These are phyloP conservation scores for Pycnonotus jocosus DNA, from an alignment of 2,113 vertebrate genomes.

Conservation along the genomic window DNA sequence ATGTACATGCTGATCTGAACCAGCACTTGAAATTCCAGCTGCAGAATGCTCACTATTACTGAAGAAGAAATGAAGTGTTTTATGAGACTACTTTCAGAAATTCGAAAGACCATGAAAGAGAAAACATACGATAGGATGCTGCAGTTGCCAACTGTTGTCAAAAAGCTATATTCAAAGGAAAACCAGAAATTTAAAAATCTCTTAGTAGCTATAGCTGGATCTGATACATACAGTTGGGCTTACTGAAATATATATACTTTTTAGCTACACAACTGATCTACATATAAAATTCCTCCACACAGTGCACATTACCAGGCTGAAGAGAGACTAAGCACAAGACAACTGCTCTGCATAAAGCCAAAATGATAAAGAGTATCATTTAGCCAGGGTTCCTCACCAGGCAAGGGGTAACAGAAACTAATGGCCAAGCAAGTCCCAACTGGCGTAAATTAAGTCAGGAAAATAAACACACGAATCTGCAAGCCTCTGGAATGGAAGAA, in stretches of 20 bases:
- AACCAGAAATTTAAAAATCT: not conserved
- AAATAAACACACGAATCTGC: not conserved
- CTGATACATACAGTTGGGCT: not conserved
- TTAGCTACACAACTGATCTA: not conserved
- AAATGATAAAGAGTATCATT: not conserved
- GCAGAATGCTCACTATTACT: not conserved
- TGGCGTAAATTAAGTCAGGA: not conserved
- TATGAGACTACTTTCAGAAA: not conserved
- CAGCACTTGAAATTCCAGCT: not conserved
- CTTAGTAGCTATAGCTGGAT: not conserved
- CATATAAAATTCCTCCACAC: not conserved
- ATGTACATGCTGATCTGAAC: not conserved
- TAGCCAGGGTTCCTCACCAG: not conserved
- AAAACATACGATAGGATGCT: not conserved
- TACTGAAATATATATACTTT: not conserved
- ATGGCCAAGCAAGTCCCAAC: accelerated
- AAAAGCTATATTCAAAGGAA: not conserved
- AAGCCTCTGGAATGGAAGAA: not conserved
- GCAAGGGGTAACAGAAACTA: not conserved
- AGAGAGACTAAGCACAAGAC: not conserved
- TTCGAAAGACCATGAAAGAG: not conserved
- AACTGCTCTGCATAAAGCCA: not conserved
- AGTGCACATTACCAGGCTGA: accelerated
- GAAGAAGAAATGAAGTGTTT: not conserved
- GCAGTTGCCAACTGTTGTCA: not conserved